Percentiles rank a stretch among this genome's conserved stretches.
phyloP scores from a whole-genome alignment of 2,888 invertebrate genomes.

The Norana najaformis region DNA sequence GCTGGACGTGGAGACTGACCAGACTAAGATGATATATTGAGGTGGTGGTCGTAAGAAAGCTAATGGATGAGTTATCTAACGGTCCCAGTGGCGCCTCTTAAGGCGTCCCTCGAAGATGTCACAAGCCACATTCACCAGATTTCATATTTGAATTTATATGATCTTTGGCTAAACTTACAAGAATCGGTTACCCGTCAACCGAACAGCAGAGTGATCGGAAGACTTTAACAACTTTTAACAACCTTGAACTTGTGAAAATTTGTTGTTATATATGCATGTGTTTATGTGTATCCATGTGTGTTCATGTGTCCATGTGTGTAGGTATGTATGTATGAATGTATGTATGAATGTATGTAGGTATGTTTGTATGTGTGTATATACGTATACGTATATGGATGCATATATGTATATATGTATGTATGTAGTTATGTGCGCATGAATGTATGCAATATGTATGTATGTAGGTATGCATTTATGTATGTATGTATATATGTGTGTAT shows the following conservation, averaged over 20 bases:
- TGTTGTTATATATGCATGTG: background rate
- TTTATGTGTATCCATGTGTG: background rate
- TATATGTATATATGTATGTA: background rate
- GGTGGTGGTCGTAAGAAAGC: background rate
- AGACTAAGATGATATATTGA: background rate
- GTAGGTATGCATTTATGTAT: background rate
- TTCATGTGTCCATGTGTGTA: background rate
- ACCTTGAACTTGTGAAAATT: no score
- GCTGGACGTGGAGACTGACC: background rate
- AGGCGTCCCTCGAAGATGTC: background rate
- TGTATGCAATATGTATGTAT: background rate
- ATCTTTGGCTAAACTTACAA: background rate
- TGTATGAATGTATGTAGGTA: no score
- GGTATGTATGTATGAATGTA: background rate
- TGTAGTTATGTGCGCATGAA: no score
- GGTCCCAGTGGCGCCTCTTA: background rate
- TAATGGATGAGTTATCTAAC: conserved; percentile 13
- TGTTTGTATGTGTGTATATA: background rate
- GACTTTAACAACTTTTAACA: background rate
- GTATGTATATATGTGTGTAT: background rate
- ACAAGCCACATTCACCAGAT: background rate
- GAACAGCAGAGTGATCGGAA: background rate
- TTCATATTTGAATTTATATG: background rate
- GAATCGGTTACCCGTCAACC: background rate
- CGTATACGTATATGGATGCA: background rate